Conservation (phyloP, 2,888 invertebrate species). For the Scelioninae gen. 1 region DNA sequence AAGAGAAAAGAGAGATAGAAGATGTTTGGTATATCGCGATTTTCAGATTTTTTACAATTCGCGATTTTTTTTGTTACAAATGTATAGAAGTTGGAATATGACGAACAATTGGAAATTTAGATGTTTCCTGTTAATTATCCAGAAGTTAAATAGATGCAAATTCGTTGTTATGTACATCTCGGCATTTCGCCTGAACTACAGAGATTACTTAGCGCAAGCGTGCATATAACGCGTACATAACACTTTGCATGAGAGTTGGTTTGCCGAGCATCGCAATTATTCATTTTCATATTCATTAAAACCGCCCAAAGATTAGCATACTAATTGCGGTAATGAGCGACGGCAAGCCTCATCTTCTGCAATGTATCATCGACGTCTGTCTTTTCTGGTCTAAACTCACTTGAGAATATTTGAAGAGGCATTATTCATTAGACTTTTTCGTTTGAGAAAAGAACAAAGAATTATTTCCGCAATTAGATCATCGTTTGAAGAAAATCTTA, state of each 20-base stretch:
- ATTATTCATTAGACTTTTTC: constrained; percentile 42
- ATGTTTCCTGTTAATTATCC: constrained; percentile 46
- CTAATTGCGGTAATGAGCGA: constrained; percentile 79
- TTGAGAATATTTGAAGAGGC: constrained; percentile 41
- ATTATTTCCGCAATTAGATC: background rate
- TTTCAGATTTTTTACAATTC: too few species aligned
- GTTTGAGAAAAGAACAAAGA: background rate
- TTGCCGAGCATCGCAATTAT: constrained; percentile 64
- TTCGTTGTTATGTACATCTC: constrained; percentile 35
- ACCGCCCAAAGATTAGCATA: constrained; percentile 75
- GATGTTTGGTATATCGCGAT: too few species aligned
- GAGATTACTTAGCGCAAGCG: constrained; percentile 52
- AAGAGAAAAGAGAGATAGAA: too few species aligned
- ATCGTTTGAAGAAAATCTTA: background rate
- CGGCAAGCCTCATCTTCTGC: constrained; percentile 61
- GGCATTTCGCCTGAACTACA: constrained; percentile 39
- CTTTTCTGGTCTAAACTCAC: constrained; percentile 40
- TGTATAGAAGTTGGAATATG: background rate
- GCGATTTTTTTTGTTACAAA: too few species aligned
- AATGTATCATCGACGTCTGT: constrained; percentile 71
- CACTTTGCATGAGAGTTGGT: constrained; percentile 52
- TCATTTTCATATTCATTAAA: constrained; percentile 71
- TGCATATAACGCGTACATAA: constrained; percentile 57
- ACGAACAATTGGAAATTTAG: constrained; percentile 33
- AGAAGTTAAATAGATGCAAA: constrained; percentile 54